A percentile compares a stretch with the other conserved stretches of the same genome.
phyloP scores from a whole-genome alignment of 2,888 invertebrate genomes.

The Diplolepis rosae region DNA sequence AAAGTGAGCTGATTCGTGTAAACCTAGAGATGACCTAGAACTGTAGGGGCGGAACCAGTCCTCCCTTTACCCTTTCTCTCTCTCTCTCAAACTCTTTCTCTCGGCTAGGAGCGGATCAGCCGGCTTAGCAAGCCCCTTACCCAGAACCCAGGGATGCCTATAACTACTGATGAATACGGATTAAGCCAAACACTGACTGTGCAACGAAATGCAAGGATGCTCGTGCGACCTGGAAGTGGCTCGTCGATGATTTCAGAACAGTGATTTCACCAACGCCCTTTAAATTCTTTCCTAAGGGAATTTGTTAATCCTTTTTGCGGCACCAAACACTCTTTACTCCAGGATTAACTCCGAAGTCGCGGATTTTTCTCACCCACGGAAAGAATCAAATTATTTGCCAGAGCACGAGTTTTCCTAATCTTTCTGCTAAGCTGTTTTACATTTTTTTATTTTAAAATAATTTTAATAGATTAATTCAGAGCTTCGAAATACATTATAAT shows the following conservation, averaged over 20 bases:
- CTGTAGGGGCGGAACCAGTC: constrained; percentile 48
- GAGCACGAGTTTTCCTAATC: neutral
- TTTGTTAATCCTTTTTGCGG: constrained; percentile 59
- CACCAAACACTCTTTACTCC: constrained; percentile 60
- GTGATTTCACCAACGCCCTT: constrained; percentile 35
- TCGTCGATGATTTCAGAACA: constrained; percentile 46
- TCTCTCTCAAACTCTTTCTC: constrained; percentile 43
- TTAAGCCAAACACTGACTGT: constrained; percentile 63
- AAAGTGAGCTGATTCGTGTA: constrained; percentile 7
- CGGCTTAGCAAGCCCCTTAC: constrained; percentile 67
- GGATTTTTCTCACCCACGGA: constrained; percentile 24
- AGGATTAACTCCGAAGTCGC: constrained; percentile 56
- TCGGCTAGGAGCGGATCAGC: constrained; percentile 69
- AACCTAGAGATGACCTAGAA: constrained; percentile 52
- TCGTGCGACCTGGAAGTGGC: constrained; percentile 40
- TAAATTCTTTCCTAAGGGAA: constrained; percentile 42
- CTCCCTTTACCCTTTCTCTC: constrained; percentile 37
- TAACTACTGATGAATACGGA: constrained; percentile 71
- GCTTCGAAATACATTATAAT: neutral
- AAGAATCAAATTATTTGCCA: neutral
- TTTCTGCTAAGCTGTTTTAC: neutral
- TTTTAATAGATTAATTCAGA: no score
- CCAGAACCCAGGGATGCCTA: constrained; percentile 61
- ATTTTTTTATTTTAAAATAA: neutral
- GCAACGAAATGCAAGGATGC: constrained; percentile 60